Percentiles rank a stretch among this genome's conserved stretches.
Conservation (phyloP, 2,797 vertebrate species). For the Onychomys leucogaster region DNA sequence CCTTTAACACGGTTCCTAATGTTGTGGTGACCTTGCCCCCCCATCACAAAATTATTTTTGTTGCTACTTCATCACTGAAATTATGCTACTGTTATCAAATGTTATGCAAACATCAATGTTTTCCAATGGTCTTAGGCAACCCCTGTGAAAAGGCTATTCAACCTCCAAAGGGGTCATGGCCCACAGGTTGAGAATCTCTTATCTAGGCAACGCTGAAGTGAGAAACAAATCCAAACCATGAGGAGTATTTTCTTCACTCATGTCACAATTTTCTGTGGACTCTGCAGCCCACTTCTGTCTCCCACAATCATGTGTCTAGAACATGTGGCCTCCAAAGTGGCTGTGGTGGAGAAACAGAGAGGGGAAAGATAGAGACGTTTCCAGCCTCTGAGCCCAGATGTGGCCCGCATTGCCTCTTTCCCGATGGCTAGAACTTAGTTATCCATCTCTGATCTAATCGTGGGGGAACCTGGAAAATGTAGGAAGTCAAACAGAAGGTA, state of each 20-base stretch:
- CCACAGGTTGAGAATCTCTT: background rate
- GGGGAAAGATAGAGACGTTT: background rate
- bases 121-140: background rate
- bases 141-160: background rate
- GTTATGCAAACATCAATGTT: background rate
- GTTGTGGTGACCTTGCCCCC: background rate
- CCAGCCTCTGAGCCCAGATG: background rate
- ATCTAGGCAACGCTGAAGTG: background rate
- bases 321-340: background rate
- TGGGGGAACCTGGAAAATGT: background rate
- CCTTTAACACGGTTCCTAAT: background rate
- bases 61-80: background rate
- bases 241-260: background rate
- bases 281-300: background rate
- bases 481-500: background rate
- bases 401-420: conserved; percentile 5
- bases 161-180: background rate
- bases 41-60: background rate
- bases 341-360: background rate
- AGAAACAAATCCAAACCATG: conserved; percentile 13
- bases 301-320: background rate
- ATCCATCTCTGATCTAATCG: background rate
- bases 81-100: background rate
- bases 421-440: background rate
- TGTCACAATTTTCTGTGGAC: background rate